Base-by-base conservation (phyloP, 2,113 vertebrate genomes). In the Chitala chitala region DNA sequence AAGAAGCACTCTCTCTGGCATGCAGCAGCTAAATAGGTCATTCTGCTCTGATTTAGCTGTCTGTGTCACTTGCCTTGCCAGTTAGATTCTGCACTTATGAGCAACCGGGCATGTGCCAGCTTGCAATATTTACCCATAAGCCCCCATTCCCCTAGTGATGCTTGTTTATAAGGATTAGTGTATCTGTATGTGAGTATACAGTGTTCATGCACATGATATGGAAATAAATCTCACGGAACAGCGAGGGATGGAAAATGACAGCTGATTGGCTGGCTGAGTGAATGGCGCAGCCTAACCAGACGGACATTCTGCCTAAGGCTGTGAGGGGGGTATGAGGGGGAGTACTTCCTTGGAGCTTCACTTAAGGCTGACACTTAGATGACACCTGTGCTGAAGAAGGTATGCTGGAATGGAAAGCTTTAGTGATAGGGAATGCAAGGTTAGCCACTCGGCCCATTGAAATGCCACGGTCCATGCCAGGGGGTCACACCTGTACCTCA, bases 1-100 rank as follows among this genome's bases (percentile, higher is more conserved):
- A 8, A 29, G n/a, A 12, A 7, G 4, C 17, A 29, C 59, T 29
- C 92, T 94, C 92, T 92, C 90, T 89, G 89, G 92, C 91, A 87
- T 92, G 89, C 88, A 83, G 87, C 91, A 91, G 82, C 91, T 92
- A 95, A 95, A 94, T 95, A 95, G 94, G 93, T 96, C 94, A 94
- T 91, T 94, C 88, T 92, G 90, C 88, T 89, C 87, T 90, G 91
- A 94, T 95, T 94, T 95, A 91, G 92, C 90, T 93, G 93, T 94
- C 91, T 88, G 87, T 89, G 85, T 89, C 89, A 88, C 92, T 91
- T 92, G 88, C 86, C 85, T 88, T 92, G 90, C 92, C 92, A 92
- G 90, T 86, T 88, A 73, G 89, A 93, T 91, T 84, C 78, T 90
- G 90, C 90, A 91, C 92, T 92, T 86, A 89, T 88, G 90, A 90